A percentile compares a stretch with the other conserved stretches of the same genome.
Evolutionary conservation across 2,888 invertebrate genomes (phyloP).

Genomic region (Gibbula magus): DNA sequence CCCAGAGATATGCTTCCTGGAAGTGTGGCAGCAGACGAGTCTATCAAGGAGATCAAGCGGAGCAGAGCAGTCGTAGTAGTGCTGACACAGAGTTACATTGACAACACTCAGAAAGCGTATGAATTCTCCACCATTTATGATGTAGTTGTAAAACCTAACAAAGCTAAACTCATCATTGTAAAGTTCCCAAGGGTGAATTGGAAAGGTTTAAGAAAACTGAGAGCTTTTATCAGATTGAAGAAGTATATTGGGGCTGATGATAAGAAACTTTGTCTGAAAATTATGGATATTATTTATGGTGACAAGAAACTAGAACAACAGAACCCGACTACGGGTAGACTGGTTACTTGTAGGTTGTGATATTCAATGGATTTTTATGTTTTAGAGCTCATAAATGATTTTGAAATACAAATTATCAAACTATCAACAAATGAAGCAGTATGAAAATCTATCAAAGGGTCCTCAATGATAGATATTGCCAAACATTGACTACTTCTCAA

Average conservation of each 20-base stretch:
- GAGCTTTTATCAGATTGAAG: background rate
- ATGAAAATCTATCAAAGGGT: no score
- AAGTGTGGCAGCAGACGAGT: background rate
- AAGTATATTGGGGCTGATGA: background rate
- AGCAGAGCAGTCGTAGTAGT: background rate
- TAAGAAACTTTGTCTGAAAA: background rate
- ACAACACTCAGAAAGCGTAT: background rate
- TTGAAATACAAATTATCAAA: no score
- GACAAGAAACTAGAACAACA: no score
- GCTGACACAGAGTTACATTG: background rate
- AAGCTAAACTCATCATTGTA: background rate
- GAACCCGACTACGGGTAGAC: no score
- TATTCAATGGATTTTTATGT: no score
- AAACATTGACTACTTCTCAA: no score
- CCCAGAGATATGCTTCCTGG: constrained; percentile 6
- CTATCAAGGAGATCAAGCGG: background rate
- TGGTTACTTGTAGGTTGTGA: no score
- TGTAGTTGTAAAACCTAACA: background rate
- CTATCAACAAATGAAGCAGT: no score
- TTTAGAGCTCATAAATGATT: no score
- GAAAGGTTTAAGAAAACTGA: background rate
- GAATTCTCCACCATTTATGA: background rate
- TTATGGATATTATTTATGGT: no score
- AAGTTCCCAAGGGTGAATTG: background rate
- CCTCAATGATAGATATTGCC: no score